These are phyloP conservation scores for Patella caerulea DNA, from an alignment of 2,888 invertebrate species.

Conservation along the genomic window DNA sequence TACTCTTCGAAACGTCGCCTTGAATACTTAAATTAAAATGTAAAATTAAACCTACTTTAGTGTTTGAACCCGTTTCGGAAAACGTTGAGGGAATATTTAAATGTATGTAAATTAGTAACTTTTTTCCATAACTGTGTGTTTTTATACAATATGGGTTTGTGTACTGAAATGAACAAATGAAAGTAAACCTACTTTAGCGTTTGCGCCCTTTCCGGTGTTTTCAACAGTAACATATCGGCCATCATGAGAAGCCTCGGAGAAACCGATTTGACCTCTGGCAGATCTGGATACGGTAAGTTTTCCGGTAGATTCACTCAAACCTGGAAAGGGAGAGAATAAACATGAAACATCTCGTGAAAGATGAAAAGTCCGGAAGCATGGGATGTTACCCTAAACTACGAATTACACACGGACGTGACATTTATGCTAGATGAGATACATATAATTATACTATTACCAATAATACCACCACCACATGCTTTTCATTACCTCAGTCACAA, in stretches of 20 bases:
- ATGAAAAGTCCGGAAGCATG: too few species aligned
- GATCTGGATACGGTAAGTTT: constrained; percentile 40
- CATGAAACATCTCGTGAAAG: too few species aligned
- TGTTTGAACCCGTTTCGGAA: constrained; percentile 27
- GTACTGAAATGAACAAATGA: neutral
- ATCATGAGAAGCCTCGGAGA: constrained; percentile 32
- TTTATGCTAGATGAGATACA: too few species aligned
- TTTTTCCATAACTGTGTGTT: too few species aligned
- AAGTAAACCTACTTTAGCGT: constrained; percentile 31
- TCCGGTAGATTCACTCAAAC: constrained; percentile 37
- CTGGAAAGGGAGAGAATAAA: constrained; percentile 13
- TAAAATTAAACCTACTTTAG: constrained; percentile 27
- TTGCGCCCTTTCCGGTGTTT: constrained; percentile 37
- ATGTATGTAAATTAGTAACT: too few species aligned
- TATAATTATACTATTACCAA: too few species aligned
- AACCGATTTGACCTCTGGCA: constrained; percentile 35
- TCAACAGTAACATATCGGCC: constrained; percentile 38
- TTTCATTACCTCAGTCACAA: too few species aligned
- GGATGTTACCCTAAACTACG: too few species aligned
- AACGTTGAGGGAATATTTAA: too few species aligned
- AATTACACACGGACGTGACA: too few species aligned
- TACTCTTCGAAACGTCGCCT: too few species aligned
- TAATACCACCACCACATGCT: too few species aligned
- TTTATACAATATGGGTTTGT: neutral
- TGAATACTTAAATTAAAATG: neutral